Conservation (phyloP, 2,797 vertebrate species). For the Pterois miles region DNA sequence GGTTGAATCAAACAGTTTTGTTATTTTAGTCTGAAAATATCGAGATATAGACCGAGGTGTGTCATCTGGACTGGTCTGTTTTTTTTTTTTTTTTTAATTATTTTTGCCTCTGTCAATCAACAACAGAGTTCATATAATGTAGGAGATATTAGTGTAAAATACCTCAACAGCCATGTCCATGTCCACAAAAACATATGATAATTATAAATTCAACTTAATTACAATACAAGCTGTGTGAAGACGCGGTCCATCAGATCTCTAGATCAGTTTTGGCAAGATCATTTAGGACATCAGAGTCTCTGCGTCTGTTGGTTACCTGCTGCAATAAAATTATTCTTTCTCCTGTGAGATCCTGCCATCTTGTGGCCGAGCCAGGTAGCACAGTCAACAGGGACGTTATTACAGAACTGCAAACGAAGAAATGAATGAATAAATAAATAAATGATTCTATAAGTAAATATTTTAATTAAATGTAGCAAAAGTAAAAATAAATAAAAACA, state of each 20-base stretch:
- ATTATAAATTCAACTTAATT: neutral
- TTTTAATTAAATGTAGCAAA: no score
- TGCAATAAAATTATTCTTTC: neutral
- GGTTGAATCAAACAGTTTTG: neutral
- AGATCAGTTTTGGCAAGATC: neutral
- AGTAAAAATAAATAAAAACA: no score
- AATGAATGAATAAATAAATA: no score
- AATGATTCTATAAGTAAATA: no score
- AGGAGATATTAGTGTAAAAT: neutral
- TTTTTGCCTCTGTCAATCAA: neutral
- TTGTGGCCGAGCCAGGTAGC: constrained; percentile 48
- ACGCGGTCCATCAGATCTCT: no score
- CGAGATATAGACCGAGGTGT: no score
- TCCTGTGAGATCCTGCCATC: constrained; percentile 56
- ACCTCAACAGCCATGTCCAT: neutral
- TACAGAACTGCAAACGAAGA: no score
- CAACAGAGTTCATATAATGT: neutral
- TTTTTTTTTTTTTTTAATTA: no score
- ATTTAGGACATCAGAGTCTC: neutral
- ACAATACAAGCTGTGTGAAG: no score
- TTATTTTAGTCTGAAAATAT: neutral
- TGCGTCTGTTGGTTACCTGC: neutral
- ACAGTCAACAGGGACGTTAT: neutral
- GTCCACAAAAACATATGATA: neutral
- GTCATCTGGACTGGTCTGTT: no score